Percentiles rank a stretch among this genome's conserved stretches.
Evolutionary conservation across 2,888 invertebrate genomes (phyloP).

Genomic region (Calliphora vomitoria): DNA sequence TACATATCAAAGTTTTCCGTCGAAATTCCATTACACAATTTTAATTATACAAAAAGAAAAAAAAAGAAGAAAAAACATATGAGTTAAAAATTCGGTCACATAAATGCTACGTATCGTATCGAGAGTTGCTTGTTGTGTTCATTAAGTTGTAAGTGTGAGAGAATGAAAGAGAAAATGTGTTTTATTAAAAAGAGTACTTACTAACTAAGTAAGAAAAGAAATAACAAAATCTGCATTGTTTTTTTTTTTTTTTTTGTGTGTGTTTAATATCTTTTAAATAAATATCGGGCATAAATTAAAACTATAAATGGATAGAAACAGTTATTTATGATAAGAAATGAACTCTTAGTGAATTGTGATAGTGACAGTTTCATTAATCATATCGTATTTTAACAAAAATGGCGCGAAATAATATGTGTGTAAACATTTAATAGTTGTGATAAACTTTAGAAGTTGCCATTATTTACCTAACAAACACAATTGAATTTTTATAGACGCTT

Average conservation of each 20-base stretch:
- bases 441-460: background rate
- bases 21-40: slow-evolving; percentile 61
- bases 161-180: background rate
- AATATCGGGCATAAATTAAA: background rate
- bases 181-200: background rate
- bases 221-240: slow-evolving; percentile 1
- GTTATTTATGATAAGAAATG: background rate
- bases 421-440: background rate
- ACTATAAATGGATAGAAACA: slow-evolving; percentile 1
- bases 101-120: slow-evolving; percentile 2
- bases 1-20: background rate
- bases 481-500: background rate
- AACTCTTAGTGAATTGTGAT: background rate
- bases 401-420: slow-evolving; percentile 3
- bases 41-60: slow-evolving; percentile 8
- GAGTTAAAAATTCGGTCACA: slow-evolving; percentile 38
- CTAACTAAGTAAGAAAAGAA: background rate
- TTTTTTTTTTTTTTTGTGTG: background rate
- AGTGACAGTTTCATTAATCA: background rate
- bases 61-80: slow-evolving; percentile 16
- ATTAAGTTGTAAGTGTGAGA: slow-evolving; percentile 32
- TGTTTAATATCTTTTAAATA: background rate
- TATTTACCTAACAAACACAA: background rate
- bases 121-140: slow-evolving; percentile 23
- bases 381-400: background rate